Evolutionary conservation across 2,797 vertebrate species (phyloP).

Genomic region (Takifugu ocellatus): DNA sequence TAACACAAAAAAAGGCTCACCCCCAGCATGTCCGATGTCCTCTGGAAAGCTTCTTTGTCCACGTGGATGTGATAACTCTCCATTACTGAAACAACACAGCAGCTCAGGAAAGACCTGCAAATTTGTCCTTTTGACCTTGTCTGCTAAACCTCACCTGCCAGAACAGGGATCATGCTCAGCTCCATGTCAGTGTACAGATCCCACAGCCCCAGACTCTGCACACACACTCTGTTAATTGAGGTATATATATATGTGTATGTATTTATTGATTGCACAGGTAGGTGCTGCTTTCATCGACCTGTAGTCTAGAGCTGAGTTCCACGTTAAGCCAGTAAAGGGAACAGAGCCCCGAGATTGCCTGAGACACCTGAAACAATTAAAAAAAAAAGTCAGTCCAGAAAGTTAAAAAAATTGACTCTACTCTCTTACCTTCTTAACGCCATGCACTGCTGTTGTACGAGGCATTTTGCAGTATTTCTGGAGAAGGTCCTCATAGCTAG

Average conservation of each 20-base stretch:
- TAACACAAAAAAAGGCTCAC: constrained; percentile 60
- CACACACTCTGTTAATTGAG: constrained; percentile 5
- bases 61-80: constrained; percentile 84
- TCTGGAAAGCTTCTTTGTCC: constrained; percentile 81
- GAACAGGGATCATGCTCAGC: constrained; percentile 84
- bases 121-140: neutral
- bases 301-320: constrained; percentile 71
- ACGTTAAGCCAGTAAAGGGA: constrained; percentile 75
- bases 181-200: constrained; percentile 85
- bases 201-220: constrained; percentile 83
- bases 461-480: constrained; percentile 71
- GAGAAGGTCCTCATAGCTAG: constrained; percentile 81
- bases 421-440: constrained; percentile 54
- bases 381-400: neutral
- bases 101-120: neutral
- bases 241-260: neutral
- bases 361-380: constrained; percentile 67
- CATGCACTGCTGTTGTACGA: constrained; percentile 5
- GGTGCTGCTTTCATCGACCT: constrained; percentile 62
- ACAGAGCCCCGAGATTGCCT: constrained; percentile 67
- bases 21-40: constrained; percentile 85
- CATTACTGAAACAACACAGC: constrained; percentile 77
- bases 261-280: neutral
- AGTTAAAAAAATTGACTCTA: neutral
- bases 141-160: constrained; percentile 80